Conservation (phyloP, 2,797 vertebrate species). For the Gymnocypris eckloni region DNA sequence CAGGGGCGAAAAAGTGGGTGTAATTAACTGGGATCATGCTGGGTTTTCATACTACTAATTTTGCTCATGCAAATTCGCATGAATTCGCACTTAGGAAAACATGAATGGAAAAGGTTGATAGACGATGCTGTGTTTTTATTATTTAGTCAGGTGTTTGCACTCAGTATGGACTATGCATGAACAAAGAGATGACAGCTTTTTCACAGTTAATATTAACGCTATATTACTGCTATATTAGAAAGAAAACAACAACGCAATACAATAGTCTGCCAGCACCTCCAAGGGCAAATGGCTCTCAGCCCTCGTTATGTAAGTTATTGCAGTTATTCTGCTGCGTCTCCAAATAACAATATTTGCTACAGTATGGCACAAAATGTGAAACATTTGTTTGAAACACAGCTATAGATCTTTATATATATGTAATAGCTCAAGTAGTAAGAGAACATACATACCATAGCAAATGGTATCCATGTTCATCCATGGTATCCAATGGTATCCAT, state of each 20-base stretch:
- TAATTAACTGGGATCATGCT: slow-evolving; percentile 7
- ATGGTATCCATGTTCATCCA: not conserved
- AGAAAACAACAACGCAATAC: not conserved
- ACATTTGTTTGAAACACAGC: too few species aligned
- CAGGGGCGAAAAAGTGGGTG: not conserved
- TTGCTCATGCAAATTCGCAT: not conserved
- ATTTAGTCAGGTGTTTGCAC: not conserved
- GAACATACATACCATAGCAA: not conserved
- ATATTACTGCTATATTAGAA: not conserved
- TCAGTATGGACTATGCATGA: not conserved
- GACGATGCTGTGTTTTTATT: not conserved
- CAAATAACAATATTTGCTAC: slow-evolving; percentile 3
- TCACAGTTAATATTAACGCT: not conserved
- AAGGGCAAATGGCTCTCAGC: not conserved
- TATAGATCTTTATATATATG: not conserved
- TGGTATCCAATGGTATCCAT: too few species aligned
- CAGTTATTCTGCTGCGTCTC: not conserved
- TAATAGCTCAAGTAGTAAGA: not conserved
- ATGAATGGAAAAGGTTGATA: not conserved
- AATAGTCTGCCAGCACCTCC: not conserved
- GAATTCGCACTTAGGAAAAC: not conserved
- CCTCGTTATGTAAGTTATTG: slow-evolving; percentile 1
- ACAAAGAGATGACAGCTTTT: not conserved
- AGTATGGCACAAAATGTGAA: not conserved
- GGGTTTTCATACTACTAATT: not conserved